phyloP scores from a whole-genome alignment of 2,888 invertebrate species.

The Diaphora mendica region DNA sequence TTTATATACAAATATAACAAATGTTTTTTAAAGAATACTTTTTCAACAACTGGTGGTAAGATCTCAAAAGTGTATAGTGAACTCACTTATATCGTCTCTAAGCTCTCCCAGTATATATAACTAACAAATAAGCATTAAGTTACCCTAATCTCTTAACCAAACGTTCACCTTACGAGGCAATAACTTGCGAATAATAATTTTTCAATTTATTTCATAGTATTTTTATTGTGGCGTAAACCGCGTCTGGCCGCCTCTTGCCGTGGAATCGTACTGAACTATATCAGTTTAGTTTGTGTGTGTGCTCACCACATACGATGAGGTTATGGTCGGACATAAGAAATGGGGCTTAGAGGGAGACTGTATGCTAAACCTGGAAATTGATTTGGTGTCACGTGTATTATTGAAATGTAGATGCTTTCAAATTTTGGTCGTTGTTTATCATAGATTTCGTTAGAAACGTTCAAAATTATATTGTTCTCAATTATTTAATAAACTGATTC shows the following conservation, averaged over 20 bases:
- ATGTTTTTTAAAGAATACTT: no score
- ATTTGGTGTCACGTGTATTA: slow-evolving; percentile 18
- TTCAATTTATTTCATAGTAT: slow-evolving; percentile 56
- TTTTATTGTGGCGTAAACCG: slow-evolving; percentile 47
- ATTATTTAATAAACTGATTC: no score
- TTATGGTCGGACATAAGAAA: slow-evolving; percentile 21
- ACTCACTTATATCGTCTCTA: background rate
- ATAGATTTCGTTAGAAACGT: background rate
- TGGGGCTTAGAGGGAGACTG: slow-evolving; percentile 21
- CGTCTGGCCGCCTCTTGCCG: slow-evolving; percentile 31
- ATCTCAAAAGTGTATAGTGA: no score
- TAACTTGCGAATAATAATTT: slow-evolving; percentile 46
- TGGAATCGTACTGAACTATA: background rate
- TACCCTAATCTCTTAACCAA: slow-evolving; percentile 33
- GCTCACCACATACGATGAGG: slow-evolving; percentile 19
- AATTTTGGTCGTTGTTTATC: background rate
- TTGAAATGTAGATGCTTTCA: background rate
- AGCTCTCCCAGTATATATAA: background rate
- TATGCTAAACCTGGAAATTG: slow-evolving; percentile 34
- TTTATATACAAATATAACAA: no score
- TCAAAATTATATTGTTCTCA: no score
- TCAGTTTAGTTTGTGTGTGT: slow-evolving; percentile 6
- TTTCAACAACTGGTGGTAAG: no score
- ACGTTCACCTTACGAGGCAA: slow-evolving; percentile 46
- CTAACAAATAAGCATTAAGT: slow-evolving; percentile 25